A percentile compares a stretch with the other conserved stretches of the same genome.
Conservation (phyloP, 2,888 invertebrate genomes). For the Glyphotaelius pellucidus region DNA sequence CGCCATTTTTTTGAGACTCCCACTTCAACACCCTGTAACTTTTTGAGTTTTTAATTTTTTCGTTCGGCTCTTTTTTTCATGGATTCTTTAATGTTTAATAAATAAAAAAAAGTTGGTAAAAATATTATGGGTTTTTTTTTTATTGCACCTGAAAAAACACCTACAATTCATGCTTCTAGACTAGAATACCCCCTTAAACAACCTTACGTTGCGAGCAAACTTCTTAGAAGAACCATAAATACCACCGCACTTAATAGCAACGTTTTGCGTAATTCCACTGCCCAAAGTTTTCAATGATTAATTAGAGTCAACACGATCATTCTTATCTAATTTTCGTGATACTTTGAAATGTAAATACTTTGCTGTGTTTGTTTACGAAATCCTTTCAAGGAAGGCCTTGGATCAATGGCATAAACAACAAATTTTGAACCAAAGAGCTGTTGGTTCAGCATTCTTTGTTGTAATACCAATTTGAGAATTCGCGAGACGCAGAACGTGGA, state of each 20-base stretch:
- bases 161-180: no score
- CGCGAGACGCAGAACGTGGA: background rate
- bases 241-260: background rate
- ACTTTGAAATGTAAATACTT: background rate
- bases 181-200: no score
- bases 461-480: constrained; percentile 12
- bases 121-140: no score
- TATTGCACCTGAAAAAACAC: no score
- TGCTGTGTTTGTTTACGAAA: background rate
- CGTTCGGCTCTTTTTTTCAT: no score
- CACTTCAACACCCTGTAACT: no score
- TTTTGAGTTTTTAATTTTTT: no score
- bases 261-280: background rate
- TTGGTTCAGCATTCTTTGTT: constrained; percentile 9
- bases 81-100: no score
- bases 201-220: no score
- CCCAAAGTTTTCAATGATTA: background rate
- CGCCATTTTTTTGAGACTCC: no score
- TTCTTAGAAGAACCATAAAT: no score
- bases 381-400: background rate
- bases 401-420: background rate
- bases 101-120: no score
- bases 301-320: background rate
- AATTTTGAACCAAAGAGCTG: background rate
- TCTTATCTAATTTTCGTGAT: background rate